Base-by-base conservation (phyloP, 2,113 vertebrate species). In the Haemorhous mexicanus region DNA sequence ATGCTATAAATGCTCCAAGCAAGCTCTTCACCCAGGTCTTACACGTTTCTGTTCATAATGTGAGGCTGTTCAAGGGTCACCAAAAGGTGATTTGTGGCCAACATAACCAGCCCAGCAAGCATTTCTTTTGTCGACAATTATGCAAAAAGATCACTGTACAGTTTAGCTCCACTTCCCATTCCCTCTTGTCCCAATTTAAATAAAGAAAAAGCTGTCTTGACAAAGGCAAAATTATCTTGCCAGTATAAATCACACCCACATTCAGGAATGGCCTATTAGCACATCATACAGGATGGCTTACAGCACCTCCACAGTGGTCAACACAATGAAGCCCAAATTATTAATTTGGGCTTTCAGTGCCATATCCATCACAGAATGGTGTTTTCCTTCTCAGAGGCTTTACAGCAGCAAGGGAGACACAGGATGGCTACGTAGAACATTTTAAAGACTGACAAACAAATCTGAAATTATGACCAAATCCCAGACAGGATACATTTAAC, bases 41-140 rank as follows among this genome's bases (percentile, higher is more conserved):
- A 50, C 1, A 13, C 35, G 70, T 75, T 67, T 78, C 53, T 79
- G 46, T 73, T 95, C 64, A 70, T 55, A 87, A 86, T 9, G 44
- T 64, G 24, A 90, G 73, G 53, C 30, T 52, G 44, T 68, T 95
- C 55, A 7, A 23, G 26, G 92, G 90, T 96, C 87, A 96, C 81
- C 87, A 68, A 62, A 87, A 90, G 93, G 95, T 89, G 80, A 90
- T 69, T 66, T 84, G 94, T 68, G 90, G 92, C 70, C 87, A 72
- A 76, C 58, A 33, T 13, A 96, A 96, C 90, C 87, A 56, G 95
- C 64, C 53, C 52, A 79, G 70, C 92, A 53, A 87, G 90, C 66
- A 55, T 33, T 59, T 63, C 72, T 53, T 52, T 59, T 84, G 61
- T 24, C 16, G 8, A 67, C 68, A 87, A 95, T 94, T 95, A 93